Base-by-base conservation (phyloP, 1,140 invertebrate genomes). In the Cydia amplana region DNA sequence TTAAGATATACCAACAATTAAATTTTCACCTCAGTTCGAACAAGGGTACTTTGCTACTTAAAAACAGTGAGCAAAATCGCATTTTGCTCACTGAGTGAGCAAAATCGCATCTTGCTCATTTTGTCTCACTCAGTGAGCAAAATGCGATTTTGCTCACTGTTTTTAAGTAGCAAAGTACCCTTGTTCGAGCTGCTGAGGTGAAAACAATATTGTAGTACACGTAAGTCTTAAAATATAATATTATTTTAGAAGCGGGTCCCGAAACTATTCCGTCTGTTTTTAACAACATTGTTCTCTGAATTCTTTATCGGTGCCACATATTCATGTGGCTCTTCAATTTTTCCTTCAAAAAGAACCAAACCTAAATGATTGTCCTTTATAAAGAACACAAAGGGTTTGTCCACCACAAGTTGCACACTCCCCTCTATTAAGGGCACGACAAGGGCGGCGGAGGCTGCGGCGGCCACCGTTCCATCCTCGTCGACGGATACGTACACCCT, bases 361-460 rank as follows among this genome's bases (percentile, higher is more conserved):
- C 93, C 94, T 2, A 92, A 94, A 63, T 90, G 72, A 7, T 94
- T 93, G 80, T 97, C 95, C 74, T 95, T 93, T 16, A 97, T 95
- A 75, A 95, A 94, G 86, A 96, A 97, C 0, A 96, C 43, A 83
- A 97, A 97, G 2, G 96, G 96, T 78, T 94, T 94, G 82, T 97
- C 93, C 5, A 94, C 94, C 6, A 78, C 79, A 9, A 92, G 73
- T 55, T 83, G 79, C 3, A 91, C 81, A 5, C 81, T 83, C 28
- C 83, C 83, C 18, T 85, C 93, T 87, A 95, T 95, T 12, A 96
- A 85, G 3, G 95, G 95, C 74, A 95, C 92, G 5, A 95, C 91
- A 78, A 93, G 83, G 1, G 90, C 94, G 84, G 94, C 93, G 64
- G 96, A 95, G 1, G 94, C 94, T 10, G 96, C 96, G 20, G 96